These are phyloP conservation scores for Tychaedon coryphoeus DNA, from an alignment of 2,113 vertebrate species.

Conservation along the genomic window DNA sequence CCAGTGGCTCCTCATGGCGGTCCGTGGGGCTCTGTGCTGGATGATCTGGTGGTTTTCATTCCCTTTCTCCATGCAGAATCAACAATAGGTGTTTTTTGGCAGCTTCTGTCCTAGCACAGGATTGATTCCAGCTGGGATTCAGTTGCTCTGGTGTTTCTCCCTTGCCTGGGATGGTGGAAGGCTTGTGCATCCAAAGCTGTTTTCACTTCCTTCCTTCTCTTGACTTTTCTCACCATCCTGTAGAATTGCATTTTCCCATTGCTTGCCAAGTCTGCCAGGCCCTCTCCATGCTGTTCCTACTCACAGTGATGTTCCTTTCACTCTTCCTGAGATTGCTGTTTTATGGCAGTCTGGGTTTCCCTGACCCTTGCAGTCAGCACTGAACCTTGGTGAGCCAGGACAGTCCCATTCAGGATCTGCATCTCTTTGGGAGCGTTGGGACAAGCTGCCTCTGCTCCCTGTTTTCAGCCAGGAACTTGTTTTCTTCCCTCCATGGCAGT, in stretches of 20 bases:
- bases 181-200: background rate
- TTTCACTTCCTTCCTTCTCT: background rate
- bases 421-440: background rate
- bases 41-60: background rate
- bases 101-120: fast-evolving
- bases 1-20: fast-evolving
- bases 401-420: fast-evolving
- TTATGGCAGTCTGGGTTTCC: background rate
- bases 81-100: background rate
- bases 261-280: background rate
- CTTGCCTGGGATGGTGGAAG: background rate
- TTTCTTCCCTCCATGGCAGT: background rate
- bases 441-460: background rate
- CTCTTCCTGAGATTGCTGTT: background rate
- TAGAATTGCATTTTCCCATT: background rate
- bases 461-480: fast-evolving
- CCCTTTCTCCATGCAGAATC: background rate
- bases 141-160: background rate
- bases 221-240: background rate
- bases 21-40: fast-evolving
- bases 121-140: background rate
- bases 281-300: background rate
- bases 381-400: fast-evolving
- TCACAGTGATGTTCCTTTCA: background rate
- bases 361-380: background rate